Evolutionary conservation across 2,113 vertebrate genomes (phyloP).

Genomic region (Callipepla californica): DNA sequence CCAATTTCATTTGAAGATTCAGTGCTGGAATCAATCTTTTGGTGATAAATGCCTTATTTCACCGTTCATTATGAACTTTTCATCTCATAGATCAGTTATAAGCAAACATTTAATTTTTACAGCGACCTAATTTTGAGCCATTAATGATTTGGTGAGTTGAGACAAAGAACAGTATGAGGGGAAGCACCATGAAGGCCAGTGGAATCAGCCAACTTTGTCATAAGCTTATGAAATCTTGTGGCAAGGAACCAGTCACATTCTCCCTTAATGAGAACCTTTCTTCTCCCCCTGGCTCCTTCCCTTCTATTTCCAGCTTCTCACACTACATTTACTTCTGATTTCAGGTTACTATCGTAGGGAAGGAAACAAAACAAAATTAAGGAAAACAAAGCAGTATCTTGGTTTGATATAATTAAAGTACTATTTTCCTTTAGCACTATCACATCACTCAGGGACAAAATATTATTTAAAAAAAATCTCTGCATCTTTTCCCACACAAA

Average conservation of each 20-base stretch:
- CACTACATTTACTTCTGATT: background rate
- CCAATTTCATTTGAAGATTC: background rate
- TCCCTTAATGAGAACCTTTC: background rate
- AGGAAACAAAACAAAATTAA: background rate
- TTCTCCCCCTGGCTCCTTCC: background rate
- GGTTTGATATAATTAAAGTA: background rate
- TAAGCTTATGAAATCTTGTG: background rate
- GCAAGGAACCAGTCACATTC: background rate
- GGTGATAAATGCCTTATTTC: background rate
- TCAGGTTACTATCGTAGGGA: background rate
- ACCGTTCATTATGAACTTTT: background rate
- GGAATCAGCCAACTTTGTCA: background rate
- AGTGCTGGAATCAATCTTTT: background rate
- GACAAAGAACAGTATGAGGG: background rate
- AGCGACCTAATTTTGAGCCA: background rate
- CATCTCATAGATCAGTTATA: background rate
- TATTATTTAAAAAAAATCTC: background rate
- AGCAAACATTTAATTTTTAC: conserved; percentile 18
- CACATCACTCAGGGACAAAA: background rate
- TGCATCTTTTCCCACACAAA: background rate
- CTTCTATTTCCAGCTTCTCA: background rate
- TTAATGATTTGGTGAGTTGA: background rate
- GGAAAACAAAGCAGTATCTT: background rate
- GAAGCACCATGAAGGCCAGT: background rate
- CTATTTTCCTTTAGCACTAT: background rate